These are phyloP conservation scores for Sebastiscus tertius DNA, from an alignment of 2,797 vertebrate species.

Conservation along the genomic window DNA sequence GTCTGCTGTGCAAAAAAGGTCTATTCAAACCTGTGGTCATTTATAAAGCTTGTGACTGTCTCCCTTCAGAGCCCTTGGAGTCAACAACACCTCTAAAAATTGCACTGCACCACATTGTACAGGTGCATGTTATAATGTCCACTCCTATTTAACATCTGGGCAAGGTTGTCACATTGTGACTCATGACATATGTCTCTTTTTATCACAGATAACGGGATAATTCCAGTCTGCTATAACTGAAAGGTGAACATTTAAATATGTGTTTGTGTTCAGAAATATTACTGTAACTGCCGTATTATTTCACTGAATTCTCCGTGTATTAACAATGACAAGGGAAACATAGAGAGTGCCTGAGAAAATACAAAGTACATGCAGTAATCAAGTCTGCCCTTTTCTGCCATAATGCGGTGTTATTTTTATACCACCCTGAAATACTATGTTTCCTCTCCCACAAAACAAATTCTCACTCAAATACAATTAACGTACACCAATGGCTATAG, in stretches of 20 bases:
- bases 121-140: background rate
- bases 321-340: background rate
- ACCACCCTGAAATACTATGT: background rate
- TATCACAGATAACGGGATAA: background rate
- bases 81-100: background rate
- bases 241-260: background rate
- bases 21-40: background rate
- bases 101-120: background rate
- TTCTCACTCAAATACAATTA: slow-evolving; percentile 45
- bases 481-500: slow-evolving; percentile 25
- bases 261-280: background rate
- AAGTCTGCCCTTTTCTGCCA: slow-evolving; percentile 16
- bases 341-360: background rate
- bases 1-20: background rate
- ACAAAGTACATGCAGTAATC: slow-evolving; percentile 20
- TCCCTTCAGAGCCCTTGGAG: background rate
- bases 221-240: background rate
- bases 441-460: slow-evolving; percentile 16
- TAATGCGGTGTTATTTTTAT: slow-evolving; percentile 22
- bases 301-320: background rate
- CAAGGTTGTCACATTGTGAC: background rate
- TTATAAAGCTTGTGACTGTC: slow-evolving; percentile 1
- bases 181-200: background rate
- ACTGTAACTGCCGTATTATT: background rate
- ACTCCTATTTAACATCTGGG: background rate